Conservation (phyloP, 2,888 invertebrate species). For the Sinopyrophorus schimmeli region DNA sequence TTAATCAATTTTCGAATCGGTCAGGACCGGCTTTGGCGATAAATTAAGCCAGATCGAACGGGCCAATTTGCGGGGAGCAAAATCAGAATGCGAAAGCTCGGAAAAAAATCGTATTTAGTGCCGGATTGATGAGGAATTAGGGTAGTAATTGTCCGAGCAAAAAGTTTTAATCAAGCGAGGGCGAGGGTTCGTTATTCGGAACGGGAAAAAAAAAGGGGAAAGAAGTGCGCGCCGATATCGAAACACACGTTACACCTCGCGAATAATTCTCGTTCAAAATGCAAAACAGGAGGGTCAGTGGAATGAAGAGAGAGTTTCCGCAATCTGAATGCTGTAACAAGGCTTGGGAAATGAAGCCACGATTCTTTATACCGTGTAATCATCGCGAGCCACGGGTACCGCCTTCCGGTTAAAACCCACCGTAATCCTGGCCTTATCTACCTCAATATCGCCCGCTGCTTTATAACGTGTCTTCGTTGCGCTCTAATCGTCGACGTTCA, state of each 20-base stretch:
- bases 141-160: slow-evolving; percentile 14
- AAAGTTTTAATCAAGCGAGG: slow-evolving; percentile 22
- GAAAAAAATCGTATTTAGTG: slow-evolving; percentile 8
- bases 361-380: slow-evolving; percentile 28
- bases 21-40: too few relatives aligned
- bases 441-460: slow-evolving; percentile 21
- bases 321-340: slow-evolving; percentile 17
- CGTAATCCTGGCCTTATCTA: slow-evolving; percentile 18
- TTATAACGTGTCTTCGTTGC: slow-evolving; percentile 18
- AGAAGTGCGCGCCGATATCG: background rate
- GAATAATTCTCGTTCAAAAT: slow-evolving; percentile 6
- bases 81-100: too few relatives aligned
- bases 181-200: slow-evolving; percentile 15
- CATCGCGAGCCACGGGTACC: slow-evolving; percentile 17
- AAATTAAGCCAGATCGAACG: too few relatives aligned
- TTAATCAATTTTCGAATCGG: too few relatives aligned
- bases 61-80: too few relatives aligned
- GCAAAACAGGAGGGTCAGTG: slow-evolving; percentile 14
- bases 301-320: slow-evolving; percentile 15
- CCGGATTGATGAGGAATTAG: slow-evolving; percentile 16
- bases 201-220: slow-evolving; percentile 2
- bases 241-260: slow-evolving; percentile 17
- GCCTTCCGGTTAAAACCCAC: slow-evolving; percentile 25
- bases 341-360: slow-evolving; percentile 21
- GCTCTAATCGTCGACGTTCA: slow-evolving; percentile 12